Base-by-base conservation (phyloP, 2,113 vertebrate species). In the Uria aalge region DNA sequence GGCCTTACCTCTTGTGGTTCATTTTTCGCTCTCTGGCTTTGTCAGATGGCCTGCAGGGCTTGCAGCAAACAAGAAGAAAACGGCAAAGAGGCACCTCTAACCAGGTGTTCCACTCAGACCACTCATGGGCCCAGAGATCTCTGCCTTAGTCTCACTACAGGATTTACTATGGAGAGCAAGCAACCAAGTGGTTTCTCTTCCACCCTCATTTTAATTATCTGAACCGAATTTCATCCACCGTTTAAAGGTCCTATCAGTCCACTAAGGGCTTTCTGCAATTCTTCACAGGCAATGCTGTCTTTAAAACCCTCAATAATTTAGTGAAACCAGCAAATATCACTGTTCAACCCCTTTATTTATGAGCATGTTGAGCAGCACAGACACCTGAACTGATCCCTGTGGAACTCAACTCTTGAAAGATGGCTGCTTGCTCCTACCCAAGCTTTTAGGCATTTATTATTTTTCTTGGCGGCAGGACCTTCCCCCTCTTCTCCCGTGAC, bases 81-180 rank as follows among this genome's bases (percentile, higher is more conserved):
- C 4, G 56, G 43, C 26, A 47, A 88, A 62, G 2, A 36, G 67
- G 7, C 18, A 55, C 12, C 13, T 59, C 52, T 50, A 66, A 62
- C 1, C 7, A 62, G 19, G 63, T 38, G 15, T 29, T 57, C 24
- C 17, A 50, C 34, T 34, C 19, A 53, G 0, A 2, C 8, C n/a
- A 53, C 12, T 6, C 0, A 0, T 8, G 5, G 8, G 22, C 47
- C 40, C 67, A 78, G 8, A 63, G 23, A 52, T 12, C n/a, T 22
- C 29, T 68, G 8, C 48, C 68, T 40, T 26, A 77, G 80, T 8
- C 26, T 56, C 15, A 9, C 16, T 36, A n/a, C 1, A 36, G 27
- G 9, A 52, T 87, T 68, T 43, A 60, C 30, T 17, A 69, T 20
- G 18, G 36, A 88, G 34, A 45, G 19, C 64, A 76, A 71, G n/a